phyloP scores from a whole-genome alignment of 2,888 invertebrate species.

The Aleiodes testaceus region DNA sequence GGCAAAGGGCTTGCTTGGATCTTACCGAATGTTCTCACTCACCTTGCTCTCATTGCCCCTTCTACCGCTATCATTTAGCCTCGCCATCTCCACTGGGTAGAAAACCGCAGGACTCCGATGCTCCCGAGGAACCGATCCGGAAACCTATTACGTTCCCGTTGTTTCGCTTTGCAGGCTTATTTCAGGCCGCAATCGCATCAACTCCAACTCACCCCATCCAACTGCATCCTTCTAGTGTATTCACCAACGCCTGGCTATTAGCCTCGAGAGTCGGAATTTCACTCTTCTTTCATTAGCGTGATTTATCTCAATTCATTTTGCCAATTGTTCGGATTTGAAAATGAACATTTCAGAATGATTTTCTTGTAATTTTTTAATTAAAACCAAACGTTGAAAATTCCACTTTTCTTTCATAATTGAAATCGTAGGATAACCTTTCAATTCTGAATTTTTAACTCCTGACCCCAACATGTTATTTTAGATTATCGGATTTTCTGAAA shows the following conservation, averaged over 20 bases:
- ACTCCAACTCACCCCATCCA: conserved; percentile 28
- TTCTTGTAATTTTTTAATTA: not conserved
- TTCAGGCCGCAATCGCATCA: conserved; percentile 63
- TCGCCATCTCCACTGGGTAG: conserved; percentile 33
- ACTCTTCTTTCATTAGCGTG: conserved; percentile 60
- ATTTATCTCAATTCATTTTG: conserved; percentile 55
- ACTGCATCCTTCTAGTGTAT: conserved; percentile 1
- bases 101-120: conserved; percentile 55
- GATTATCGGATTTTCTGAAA: too few relatives aligned
- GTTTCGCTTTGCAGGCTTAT: conserved; percentile 63
- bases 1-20: conserved; percentile 17
- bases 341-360: conserved; percentile 14
- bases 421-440: too few relatives aligned
- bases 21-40: conserved; percentile 22
- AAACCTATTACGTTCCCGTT: conserved; percentile 61
- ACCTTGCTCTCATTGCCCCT: conserved; percentile 18
- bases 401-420: too few relatives aligned
- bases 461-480: too few relatives aligned
- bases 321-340: not conserved
- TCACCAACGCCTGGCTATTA: conserved; percentile 3
- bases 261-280: conserved; percentile 22
- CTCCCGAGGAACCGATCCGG: conserved; percentile 53
- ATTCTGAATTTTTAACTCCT: too few relatives aligned
- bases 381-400: too few relatives aligned
- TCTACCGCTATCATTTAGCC: conserved; percentile 11